Evolutionary conservation across 2,888 invertebrate genomes (phyloP).

Genomic region (Dicycla oo): DNA sequence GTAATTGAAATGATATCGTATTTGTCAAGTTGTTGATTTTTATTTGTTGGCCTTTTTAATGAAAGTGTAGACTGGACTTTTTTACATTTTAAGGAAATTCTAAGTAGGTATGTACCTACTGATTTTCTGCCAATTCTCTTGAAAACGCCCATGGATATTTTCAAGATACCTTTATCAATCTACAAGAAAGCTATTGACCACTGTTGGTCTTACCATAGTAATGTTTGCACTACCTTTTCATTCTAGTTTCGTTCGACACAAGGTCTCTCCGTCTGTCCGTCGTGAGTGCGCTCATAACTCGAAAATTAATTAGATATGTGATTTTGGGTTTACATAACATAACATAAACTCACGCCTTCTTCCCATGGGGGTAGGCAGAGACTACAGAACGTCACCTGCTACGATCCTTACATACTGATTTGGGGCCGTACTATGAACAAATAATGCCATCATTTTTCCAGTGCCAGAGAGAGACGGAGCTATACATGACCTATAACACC

Average conservation of each 20-base stretch:
- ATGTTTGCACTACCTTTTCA: background rate
- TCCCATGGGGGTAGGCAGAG: too few species aligned
- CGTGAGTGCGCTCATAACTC: background rate
- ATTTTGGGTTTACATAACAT: background rate
- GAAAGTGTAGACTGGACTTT: background rate
- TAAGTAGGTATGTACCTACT: background rate
- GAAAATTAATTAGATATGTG: background rate
- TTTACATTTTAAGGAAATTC: background rate
- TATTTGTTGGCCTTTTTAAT: background rate
- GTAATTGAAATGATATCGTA: slow-evolving; percentile 2
- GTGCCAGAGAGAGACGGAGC: too few species aligned
- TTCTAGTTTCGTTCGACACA: background rate
- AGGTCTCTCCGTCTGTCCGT: background rate
- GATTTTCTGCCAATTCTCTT: background rate
- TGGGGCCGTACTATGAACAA: too few species aligned
- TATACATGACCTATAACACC: too few species aligned
- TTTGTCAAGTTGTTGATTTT: slow-evolving; percentile 4
- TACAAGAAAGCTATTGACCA: background rate
- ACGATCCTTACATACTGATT: too few species aligned
- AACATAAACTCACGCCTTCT: too few species aligned
- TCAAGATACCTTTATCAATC: background rate
- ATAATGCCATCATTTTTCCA: too few species aligned
- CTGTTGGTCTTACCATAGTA: background rate
- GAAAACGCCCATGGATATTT: background rate
- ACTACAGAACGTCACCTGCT: too few species aligned